Evolutionary conservation across 2,888 invertebrate species (phyloP).

Genomic region (Carpatolechia fugitivella): DNA sequence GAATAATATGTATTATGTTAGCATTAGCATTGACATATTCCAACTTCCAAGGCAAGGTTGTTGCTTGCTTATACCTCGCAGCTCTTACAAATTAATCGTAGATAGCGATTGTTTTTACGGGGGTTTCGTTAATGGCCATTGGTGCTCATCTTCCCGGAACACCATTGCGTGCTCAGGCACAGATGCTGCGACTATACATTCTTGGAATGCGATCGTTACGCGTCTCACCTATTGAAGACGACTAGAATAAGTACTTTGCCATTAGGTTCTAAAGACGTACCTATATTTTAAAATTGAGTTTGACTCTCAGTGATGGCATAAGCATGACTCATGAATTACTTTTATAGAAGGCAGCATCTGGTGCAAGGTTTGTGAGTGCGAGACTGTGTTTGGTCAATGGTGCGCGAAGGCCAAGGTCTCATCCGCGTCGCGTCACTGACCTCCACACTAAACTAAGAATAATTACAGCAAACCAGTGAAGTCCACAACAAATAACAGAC

Average conservation of each 20-base stretch:
- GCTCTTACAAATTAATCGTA: neutral
- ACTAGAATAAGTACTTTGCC: too few species aligned
- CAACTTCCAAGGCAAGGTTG: neutral
- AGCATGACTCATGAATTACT: conserved; percentile 27
- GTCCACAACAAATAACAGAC: neutral
- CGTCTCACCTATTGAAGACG: too few species aligned
- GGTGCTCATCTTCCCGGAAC: conserved; percentile 37
- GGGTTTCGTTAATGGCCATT: conserved; percentile 12
- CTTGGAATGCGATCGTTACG: too few species aligned
- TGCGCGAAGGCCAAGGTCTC: conserved; percentile 72
- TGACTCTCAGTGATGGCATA: neutral
- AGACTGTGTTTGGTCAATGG: conserved; percentile 62
- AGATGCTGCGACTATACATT: conserved; percentile 25
- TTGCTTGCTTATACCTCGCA: neutral
- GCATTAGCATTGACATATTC: too few species aligned
- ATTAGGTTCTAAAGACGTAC: neutral
- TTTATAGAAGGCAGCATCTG: conserved; percentile 59
- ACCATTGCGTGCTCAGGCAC: conserved; percentile 43
- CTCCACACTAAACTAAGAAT: conserved; percentile 18
- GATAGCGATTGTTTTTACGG: conserved; percentile 13
- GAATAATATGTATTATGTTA: neutral
- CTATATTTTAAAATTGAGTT: neutral
- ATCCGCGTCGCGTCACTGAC: conserved; percentile 56
- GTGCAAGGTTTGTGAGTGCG: conserved; percentile 50
- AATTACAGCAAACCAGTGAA: neutral